phyloP scores from a whole-genome alignment of 2,888 invertebrate species.

The Julus scanicus region DNA sequence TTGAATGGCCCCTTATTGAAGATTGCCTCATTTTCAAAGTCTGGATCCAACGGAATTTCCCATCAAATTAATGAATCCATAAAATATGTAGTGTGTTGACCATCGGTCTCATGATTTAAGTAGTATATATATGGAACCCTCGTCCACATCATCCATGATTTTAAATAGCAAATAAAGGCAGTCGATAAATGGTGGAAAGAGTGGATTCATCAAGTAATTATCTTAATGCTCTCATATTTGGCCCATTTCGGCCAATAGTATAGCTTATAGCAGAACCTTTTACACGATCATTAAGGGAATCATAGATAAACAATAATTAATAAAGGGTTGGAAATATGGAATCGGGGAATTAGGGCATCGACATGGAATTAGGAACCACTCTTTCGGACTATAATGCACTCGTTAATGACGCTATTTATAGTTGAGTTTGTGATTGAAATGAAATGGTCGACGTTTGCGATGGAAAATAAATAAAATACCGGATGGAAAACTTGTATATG shows the following conservation, averaged over 20 bases:
- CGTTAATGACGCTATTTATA: background rate
- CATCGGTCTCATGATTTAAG: background rate
- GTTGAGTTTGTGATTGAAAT: background rate
- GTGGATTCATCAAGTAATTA: constrained; percentile 16
- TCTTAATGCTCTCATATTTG: constrained; percentile 27
- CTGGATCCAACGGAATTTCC: background rate
- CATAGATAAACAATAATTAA: constrained; percentile 30
- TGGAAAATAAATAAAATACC: too few relatives aligned
- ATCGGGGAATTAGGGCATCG: background rate
- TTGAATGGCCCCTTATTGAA: too few relatives aligned
- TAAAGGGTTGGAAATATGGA: background rate
- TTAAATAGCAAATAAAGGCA: background rate
- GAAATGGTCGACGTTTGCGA: too few relatives aligned
- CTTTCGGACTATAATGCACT: background rate
- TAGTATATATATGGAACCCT: background rate
- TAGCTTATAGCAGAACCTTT: too few relatives aligned
- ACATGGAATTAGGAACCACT: background rate
- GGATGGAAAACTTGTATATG: too few relatives aligned
- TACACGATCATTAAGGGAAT: background rate
- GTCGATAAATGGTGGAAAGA: background rate
- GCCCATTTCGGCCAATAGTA: background rate
- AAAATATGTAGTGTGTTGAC: constrained; percentile 20
- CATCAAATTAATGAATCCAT: constrained; percentile 42
- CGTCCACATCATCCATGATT: background rate
- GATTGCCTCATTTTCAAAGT: background rate